Conservation (phyloP, 2,888 invertebrate species). For the Empis stercorea region DNA sequence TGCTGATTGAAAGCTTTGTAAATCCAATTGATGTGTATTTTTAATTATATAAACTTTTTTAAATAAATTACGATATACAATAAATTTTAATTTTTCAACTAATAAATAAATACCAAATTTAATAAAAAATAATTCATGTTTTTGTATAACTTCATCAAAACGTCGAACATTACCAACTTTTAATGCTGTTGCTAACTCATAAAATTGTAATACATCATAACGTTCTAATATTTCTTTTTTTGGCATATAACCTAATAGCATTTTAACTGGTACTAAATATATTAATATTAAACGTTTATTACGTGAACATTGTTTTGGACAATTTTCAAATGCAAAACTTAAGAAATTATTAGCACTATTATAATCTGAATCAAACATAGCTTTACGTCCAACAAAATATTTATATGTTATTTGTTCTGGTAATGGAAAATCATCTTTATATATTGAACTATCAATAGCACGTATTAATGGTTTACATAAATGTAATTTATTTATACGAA, state of each 20-base stretch:
- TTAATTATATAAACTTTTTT: constrained; percentile 69
- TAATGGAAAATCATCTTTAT: constrained; percentile 78
- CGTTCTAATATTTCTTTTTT: constrained; percentile 64
- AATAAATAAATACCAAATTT: constrained; percentile 95
- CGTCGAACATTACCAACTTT: constrained; percentile 77
- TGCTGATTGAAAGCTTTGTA: constrained; percentile 70
- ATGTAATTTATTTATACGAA: constrained; percentile 80
- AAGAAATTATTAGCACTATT: constrained; percentile 84
- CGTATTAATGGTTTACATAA: constrained; percentile 88
- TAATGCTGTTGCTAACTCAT: constrained; percentile 77
- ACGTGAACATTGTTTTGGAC: constrained; percentile 62
- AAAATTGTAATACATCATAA: constrained; percentile 82
- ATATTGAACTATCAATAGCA: constrained; percentile 86
- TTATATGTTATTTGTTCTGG: constrained; percentile 94
- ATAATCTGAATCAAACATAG: constrained; percentile 97
- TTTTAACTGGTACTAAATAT: constrained; percentile 92
- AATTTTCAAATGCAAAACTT: constrained; percentile 84
- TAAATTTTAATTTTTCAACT: constrained; percentile 88
- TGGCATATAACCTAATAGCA: constrained; percentile 95
- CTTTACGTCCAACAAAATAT: constrained; percentile 93
- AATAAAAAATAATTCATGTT: constrained; percentile 86
- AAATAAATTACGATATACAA: constrained; percentile 91
- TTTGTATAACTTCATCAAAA: constrained; percentile 71
- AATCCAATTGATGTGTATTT: constrained; percentile 77
- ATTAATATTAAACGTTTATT: constrained; percentile 88